Percentiles rank a stretch among this genome's conserved stretches.
phyloP scores from a whole-genome alignment of 2,888 invertebrate genomes.

The Liopterus haemorrhoidalis region DNA sequence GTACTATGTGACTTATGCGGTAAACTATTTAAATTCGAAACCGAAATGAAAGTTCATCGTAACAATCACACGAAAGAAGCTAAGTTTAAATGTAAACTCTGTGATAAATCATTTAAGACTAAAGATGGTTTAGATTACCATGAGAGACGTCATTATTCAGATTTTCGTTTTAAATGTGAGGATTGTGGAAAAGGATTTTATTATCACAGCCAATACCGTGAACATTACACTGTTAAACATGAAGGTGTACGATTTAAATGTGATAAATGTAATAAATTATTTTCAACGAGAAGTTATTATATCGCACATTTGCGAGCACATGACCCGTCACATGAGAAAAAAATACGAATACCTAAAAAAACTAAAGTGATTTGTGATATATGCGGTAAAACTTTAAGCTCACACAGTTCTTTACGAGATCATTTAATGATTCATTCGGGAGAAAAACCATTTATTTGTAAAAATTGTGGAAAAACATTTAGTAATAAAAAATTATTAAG shows the following conservation, averaged over 20 bases:
- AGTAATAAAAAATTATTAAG: slow-evolving; percentile 13
- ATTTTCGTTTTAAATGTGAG: slow-evolving; percentile 18
- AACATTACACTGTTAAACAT: slow-evolving; percentile 29
- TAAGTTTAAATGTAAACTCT: slow-evolving; percentile 48
- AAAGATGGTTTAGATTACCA: slow-evolving; percentile 9
- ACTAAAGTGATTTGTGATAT: neutral
- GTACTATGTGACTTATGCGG: slow-evolving; percentile 45
- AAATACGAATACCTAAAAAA: neutral
- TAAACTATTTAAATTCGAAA: slow-evolving; percentile 46
- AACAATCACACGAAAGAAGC: slow-evolving; percentile 49
- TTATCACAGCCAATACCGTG: slow-evolving; percentile 31
- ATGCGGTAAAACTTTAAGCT: neutral
- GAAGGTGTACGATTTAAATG: slow-evolving; percentile 21
- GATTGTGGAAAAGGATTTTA: slow-evolving; percentile 30
- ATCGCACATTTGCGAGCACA: slow-evolving; percentile 4
- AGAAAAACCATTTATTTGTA: slow-evolving; percentile 12
- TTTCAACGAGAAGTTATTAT: slow-evolving; percentile 17
- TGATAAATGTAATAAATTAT: slow-evolving; percentile 24
- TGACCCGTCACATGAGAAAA: neutral
- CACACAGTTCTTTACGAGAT: neutral
- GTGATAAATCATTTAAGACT: slow-evolving; percentile 44
- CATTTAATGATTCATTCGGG: neutral
- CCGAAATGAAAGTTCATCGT: slow-evolving; percentile 47
- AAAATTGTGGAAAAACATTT: slow-evolving; percentile 18
- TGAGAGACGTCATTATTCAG: slow-evolving; percentile 17